Conservation (phyloP, 1,140 invertebrate species). For the Drosophila gunungcola region DNA sequence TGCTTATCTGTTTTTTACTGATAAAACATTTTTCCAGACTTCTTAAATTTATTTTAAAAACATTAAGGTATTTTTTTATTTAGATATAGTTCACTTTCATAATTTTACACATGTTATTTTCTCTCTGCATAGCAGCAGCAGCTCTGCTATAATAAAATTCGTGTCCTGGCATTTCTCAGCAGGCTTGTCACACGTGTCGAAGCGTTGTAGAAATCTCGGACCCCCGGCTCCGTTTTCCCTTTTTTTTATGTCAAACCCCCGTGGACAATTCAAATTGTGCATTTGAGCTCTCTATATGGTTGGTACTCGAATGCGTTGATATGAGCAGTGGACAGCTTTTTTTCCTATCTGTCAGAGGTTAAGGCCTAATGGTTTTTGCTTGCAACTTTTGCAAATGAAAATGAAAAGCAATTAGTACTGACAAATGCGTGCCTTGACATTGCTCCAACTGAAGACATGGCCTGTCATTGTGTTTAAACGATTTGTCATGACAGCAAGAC, state of each 20-base stretch:
- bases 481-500: conserved; percentile 34
- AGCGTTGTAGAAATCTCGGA: conserved; percentile 47
- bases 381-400: conserved; percentile 42
- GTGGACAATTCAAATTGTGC: conserved; percentile 25
- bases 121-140: conserved; percentile 1
- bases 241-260: conserved; percentile 2
- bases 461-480: conserved; percentile 53
- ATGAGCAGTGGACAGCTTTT: conserved; percentile 10
- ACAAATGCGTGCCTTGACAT: conserved; percentile 60
- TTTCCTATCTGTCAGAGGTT: conserved; percentile 16
- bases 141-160: conserved; percentile 49
- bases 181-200: conserved; percentile 60
- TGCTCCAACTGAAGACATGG: conserved; percentile 29
- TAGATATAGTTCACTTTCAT: no score
- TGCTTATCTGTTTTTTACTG: no score
- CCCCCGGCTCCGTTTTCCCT: background rate
- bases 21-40: no score
- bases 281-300: conserved; percentile 18
- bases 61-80: no score
- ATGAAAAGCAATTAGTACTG: conserved; percentile 75
- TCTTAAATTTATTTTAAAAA: no score
- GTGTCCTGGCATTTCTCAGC: conserved; percentile 48
- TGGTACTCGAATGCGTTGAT: background rate
- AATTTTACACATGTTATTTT: background rate
- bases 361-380: conserved; percentile 29